These are phyloP conservation scores for Tetropium fuscum DNA, from an alignment of 2,888 invertebrate species.

Conservation along the genomic window DNA sequence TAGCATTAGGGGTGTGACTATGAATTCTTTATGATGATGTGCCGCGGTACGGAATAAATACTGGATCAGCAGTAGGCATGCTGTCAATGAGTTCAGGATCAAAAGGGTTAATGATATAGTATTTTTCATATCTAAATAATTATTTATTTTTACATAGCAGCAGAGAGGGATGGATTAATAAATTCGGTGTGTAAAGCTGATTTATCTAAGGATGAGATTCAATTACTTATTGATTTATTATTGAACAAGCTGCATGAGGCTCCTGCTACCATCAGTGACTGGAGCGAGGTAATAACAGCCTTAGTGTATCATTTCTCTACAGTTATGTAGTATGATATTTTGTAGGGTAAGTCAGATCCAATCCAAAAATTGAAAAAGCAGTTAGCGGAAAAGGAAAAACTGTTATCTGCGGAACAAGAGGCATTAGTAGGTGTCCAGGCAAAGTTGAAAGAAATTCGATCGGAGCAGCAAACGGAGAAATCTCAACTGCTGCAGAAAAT, in stretches of 20 bases:
- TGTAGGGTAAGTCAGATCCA: conserved; percentile 83
- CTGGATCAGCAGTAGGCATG: too few relatives aligned
- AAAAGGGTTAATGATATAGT: too few relatives aligned
- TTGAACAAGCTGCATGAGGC: conserved; percentile 90
- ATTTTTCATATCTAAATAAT: too few relatives aligned
- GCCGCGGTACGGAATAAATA: too few relatives aligned
- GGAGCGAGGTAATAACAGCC: conserved; percentile 76
- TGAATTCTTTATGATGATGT: too few relatives aligned
- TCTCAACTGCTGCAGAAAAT: conserved; percentile 69
- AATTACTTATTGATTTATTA: conserved; percentile 88
- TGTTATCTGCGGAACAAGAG: conserved; percentile 79
- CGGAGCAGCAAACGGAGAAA: conserved; percentile 76
- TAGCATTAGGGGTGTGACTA: too few relatives aligned
- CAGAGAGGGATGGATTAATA: conserved; percentile 77
- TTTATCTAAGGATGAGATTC: conserved; percentile 88
- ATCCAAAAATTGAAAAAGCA: conserved; percentile 89
- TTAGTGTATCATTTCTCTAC: conserved; percentile 8
- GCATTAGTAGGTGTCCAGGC: conserved; percentile 80
- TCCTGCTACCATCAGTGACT: conserved; percentile 80
- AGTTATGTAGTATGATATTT: conserved; percentile 7
- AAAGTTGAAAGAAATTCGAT: conserved; percentile 82
- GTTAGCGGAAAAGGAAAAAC: conserved; percentile 87
- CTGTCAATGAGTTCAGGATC: too few relatives aligned
- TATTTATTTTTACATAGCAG: conserved; percentile 64
- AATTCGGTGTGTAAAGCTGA: conserved; percentile 79